A percentile compares a stretch with the other conserved stretches of the same genome.
phyloP scores from a whole-genome alignment of 2,797 vertebrate genomes.

The Pangasius mekongensis region DNA sequence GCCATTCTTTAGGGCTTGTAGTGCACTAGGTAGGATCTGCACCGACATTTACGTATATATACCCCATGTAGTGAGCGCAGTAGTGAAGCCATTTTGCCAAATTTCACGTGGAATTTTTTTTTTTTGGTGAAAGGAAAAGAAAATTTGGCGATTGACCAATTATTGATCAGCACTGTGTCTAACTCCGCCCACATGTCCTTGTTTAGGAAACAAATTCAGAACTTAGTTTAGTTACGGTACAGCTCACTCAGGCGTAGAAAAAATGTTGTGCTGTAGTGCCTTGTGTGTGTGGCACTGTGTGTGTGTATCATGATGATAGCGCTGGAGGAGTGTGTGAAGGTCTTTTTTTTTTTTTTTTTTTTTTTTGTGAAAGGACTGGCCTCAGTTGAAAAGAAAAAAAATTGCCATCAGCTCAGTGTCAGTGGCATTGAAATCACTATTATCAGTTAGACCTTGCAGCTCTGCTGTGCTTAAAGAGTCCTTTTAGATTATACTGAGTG shows the following conservation, averaged over 20 bases:
- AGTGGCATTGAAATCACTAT: constrained; percentile 51
- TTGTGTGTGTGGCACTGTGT: background rate
- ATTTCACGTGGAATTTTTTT: too few species aligned
- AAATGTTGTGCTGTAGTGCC: background rate
- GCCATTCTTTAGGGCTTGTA: too few species aligned
- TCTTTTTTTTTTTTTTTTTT: constrained; percentile 25
- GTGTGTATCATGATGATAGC: background rate
- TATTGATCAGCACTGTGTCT: background rate
- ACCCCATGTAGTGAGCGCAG: too few species aligned
- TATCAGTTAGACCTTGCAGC: constrained; percentile 48
- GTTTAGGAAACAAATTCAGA: background rate
- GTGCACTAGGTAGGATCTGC: background rate
- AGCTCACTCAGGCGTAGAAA: background rate
- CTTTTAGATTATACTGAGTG: constrained; percentile 60
- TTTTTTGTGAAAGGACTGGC: constrained; percentile 16
- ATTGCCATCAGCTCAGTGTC: constrained; percentile 47
- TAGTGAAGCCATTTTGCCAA: too few species aligned
- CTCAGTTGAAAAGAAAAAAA: constrained; percentile 7
- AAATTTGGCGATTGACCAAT: background rate
- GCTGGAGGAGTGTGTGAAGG: constrained; percentile 27
- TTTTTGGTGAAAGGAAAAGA: too few species aligned
- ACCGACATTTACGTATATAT: too few species aligned
- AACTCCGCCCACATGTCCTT: constrained; percentile 1
- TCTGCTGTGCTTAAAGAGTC: constrained; percentile 40
- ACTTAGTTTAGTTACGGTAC: background rate